phyloP scores from a whole-genome alignment of 2,888 invertebrate species.

The Synergus laeviventris region DNA sequence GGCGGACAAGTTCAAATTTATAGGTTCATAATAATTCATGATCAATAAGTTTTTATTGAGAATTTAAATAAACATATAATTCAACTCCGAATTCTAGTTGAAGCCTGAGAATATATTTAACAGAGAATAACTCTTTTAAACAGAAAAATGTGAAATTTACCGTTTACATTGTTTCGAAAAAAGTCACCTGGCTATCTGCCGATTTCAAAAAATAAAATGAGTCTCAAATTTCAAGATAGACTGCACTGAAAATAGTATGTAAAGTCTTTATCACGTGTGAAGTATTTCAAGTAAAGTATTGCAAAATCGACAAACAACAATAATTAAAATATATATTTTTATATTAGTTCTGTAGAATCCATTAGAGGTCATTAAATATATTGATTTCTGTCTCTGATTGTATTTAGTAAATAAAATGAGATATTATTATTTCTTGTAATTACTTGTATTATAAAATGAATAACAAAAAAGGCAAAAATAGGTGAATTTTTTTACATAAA shows the following conservation, averaged over 20 bases:
- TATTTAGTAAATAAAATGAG: too few species aligned
- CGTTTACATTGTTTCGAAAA: background rate
- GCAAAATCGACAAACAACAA: background rate
- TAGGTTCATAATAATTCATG: too few species aligned
- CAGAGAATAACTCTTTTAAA: background rate
- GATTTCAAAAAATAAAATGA: conserved; percentile 3
- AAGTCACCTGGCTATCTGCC: conserved; percentile 4
- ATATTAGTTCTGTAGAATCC: background rate
- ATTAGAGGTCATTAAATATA: background rate
- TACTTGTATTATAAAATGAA: too few species aligned
- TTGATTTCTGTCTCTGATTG: too few species aligned
- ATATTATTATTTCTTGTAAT: too few species aligned
- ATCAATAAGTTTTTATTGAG: too few species aligned
- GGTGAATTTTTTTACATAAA: background rate
- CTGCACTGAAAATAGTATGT: background rate
- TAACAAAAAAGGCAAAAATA: background rate
- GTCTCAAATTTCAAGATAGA: background rate
- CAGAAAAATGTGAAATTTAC: background rate
- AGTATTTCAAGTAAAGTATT: background rate
- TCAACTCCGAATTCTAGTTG: too few species aligned
- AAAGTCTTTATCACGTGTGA: background rate
- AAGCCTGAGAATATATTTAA: background rate
- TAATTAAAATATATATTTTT: background rate
- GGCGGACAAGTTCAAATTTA: too few species aligned
- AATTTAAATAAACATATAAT: too few species aligned